Conservation (phyloP, 2,113 vertebrate genomes). For the Oryzias curvinotus region DNA sequence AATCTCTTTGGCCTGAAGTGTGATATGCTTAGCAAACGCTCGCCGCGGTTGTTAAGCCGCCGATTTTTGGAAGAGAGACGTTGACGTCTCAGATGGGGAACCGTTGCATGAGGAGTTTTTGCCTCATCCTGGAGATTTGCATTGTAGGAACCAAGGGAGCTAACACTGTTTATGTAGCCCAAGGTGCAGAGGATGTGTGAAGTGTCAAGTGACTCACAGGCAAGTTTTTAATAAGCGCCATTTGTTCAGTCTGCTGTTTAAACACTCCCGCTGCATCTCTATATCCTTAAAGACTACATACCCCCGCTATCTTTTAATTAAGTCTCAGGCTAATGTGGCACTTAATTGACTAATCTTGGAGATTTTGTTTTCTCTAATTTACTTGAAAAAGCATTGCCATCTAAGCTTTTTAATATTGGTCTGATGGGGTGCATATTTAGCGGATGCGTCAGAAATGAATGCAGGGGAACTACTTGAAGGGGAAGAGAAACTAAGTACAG, state of each 20-base stretch:
- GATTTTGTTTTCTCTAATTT: constrained; percentile 85
- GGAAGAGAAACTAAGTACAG: constrained; percentile 56
- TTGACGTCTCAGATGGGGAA: constrained; percentile 56
- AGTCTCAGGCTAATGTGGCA: constrained; percentile 81
- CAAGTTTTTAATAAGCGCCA: constrained; percentile 82
- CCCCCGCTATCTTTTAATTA: constrained; percentile 82
- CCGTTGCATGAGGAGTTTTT: constrained; percentile 46
- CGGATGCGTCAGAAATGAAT: constrained; percentile 58
- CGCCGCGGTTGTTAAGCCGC: constrained; percentile 44
- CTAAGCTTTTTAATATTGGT: constrained; percentile 74
- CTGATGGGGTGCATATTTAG: constrained; percentile 61
- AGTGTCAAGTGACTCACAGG: constrained; percentile 80
- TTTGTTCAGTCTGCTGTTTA: constrained; percentile 82
- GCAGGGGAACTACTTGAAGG: constrained; percentile 48
- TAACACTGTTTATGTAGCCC: constrained; percentile 80
- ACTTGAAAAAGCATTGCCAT: constrained; percentile 76
- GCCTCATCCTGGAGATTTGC: constrained; percentile 70
- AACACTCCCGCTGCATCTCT: constrained; percentile 72
- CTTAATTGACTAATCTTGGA: constrained; percentile 83
- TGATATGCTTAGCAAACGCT: constrained; percentile 27
- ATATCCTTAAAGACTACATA: constrained; percentile 76
- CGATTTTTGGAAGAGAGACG: constrained; percentile 49
- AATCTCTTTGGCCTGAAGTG: constrained; percentile 11
- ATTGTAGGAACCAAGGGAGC: constrained; percentile 67
- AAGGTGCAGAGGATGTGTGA: constrained; percentile 70